Base-by-base conservation (phyloP, 2,797 vertebrate species). In the Melanotaenia nigrans region DNA sequence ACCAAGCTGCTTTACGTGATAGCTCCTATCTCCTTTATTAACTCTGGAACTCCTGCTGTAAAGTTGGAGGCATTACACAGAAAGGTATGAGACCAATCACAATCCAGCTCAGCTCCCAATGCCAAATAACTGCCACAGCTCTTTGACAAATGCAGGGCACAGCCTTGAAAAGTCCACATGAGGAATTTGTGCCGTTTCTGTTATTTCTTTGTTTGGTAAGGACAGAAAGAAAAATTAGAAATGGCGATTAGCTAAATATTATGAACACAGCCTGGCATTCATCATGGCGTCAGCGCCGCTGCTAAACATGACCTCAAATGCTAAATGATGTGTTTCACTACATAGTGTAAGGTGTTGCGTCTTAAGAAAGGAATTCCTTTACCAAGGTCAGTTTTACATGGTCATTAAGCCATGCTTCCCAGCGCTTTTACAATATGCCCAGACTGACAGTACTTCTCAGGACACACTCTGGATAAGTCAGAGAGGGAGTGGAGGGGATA, bases 101-200 rank as follows among this genome's bases (percentile, higher is more conserved):
- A 71, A 71, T 77, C 71, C 63, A 38, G 56, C 78, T 73, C 55
- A 22, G 8, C 73, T 78, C 47, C 42, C 13, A 1, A 60, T 82
- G 90, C 91, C 91, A 92, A 90, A 85, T 85, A 88, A 85, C 82
- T 89, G 90, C 83, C 83, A 84, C 49, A 0, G 80, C 30, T 5
- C 69, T 78, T 77, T 81, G 87, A 89, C 71, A 75, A 83, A 83
- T 67, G 79, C 69, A 77, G 64, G 75, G 72, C 70, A 12, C 51
- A 32, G 83, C 88, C 87, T 84, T 80, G 76, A 85, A 72, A 86
- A 68, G 68, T 73, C 65, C 63, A 66, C 54, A 3, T 53, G 61
- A 32, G 24, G 69, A 67, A 24, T 82, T 68, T 38, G 53, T 45
- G 45, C 81, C 30, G 78, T 83, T 74, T 85, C 81, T 74, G 72